Base-by-base conservation (phyloP, 2,113 vertebrate species). In the Lanius ludovicianus region DNA sequence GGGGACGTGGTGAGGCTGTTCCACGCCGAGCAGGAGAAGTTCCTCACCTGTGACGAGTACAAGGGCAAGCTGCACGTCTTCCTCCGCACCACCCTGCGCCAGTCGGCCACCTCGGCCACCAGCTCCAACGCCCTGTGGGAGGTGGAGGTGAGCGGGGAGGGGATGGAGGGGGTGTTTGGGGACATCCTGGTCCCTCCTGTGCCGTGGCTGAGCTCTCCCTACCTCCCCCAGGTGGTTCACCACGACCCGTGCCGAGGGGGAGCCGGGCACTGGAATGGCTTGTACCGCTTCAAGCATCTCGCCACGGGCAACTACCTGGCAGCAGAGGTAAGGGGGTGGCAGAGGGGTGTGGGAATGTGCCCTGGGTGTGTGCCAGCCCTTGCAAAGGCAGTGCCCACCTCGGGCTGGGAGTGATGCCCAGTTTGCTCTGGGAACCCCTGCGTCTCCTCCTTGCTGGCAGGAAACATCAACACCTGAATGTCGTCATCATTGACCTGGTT, bases 91-190 rank as follows among this genome's bases (percentile, higher is more conserved):
- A 99, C 99, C 0, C 98, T 99, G 92, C 98, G 99, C 20, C 99
- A 99, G 95, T 99, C 99, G 0, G 99, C 99, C 31, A 99, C 99
- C 18, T 99, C 99, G 0, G 99, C 99, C 46, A 99, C 99, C 96
- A 99, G 99, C 98, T 99, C 99, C 97, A 99, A 99, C 7, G 99
- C 99, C 24, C 98, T 99, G 68, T 99, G 99, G 99, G 99, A 99
- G 96, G 98, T 99, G 68, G 99, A 99, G 99, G 99, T 99, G 93
- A 98, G 96, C 3, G 0, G 64, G 59, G 39, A 41, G 37, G 75
- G 53, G 3, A 1, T 4, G 49, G 5, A 53, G 21, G 2, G 0
- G 0, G 1, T 15, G 23, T n/a, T 11, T 2, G 8, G 13, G n/a
- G 46, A 13, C 0, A 0, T 59, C 39, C 46, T 4, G 1, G 24